Base-by-base conservation (phyloP, 2,113 vertebrate genomes). In the Stigmatopora nigra region DNA sequence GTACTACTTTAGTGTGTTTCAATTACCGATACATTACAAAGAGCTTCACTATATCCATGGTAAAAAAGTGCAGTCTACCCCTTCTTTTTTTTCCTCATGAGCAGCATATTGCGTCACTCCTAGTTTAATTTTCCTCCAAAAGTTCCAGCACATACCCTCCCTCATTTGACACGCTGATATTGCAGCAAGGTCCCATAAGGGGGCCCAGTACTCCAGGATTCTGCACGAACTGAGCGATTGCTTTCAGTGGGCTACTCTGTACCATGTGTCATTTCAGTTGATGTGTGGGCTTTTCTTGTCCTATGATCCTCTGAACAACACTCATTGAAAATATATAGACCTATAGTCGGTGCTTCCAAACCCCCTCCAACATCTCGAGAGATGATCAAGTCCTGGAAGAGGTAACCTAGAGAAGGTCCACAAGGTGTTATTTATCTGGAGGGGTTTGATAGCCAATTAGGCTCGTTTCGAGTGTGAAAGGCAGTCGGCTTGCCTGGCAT, bases 41-140 rank as follows among this genome's bases (percentile, higher is more conserved):
- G 81, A 90, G 82, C 83, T 74, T 86, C 84, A 87, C 77, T 69
- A 87, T 83, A 80, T 90, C 86, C 83, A 77, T 86, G 84, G 88
- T 89, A 85, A 85, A 88, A 90, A 91, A 91, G 90, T 91, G 90
- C 90, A 90, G 90, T 90, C 87, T 79, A 81, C 74, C 77, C n/a
- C 20, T 15, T 59, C 78, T 68, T 64, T 74, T 61, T 73, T 75
- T 62, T 44, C 73, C 71, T 72, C 65, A 68, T 51, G 73, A 84
- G 87, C 89, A 88, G 88, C 83, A 81, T 81, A 65, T 78, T 80
- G 78, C 82, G 76, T 73, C 65, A 71, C 69, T 73, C 22, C 19
- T 48, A 5, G 14, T 31, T 44, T 47, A 17, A 31, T 48, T 52
- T 20, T 53, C n/a, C 31, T 36, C 64, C 55, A n/a, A 20, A 47